phyloP scores from a whole-genome alignment of 2,888 invertebrate species.

The Ischnus inquisitorius region DNA sequence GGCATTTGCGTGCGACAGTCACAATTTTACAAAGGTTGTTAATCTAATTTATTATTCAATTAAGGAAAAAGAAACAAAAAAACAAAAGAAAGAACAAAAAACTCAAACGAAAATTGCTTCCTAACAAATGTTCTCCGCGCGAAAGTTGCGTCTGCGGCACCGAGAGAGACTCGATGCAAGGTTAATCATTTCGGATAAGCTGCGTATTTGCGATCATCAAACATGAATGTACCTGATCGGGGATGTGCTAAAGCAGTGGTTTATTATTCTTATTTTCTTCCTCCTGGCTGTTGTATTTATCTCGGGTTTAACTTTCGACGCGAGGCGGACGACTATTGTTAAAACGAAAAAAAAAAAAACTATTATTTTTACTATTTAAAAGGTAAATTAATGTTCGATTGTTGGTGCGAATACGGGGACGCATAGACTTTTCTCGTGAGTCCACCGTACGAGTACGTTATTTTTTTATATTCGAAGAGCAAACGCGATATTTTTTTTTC shows the following conservation, averaged over 20 bases:
- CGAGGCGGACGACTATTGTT: background rate
- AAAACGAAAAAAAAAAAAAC: constrained; percentile 27
- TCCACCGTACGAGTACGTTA: constrained; percentile 12
- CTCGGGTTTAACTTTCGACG: constrained; percentile 20
- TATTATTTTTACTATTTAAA: constrained; percentile 57
- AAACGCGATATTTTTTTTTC: constrained; percentile 49
- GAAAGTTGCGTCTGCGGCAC: constrained; percentile 40
- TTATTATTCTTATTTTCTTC: constrained; percentile 44
- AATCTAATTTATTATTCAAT: constrained; percentile 65
- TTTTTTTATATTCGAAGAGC: constrained; percentile 10
- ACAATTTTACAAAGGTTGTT: constrained; percentile 70
- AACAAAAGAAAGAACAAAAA: too few relatives aligned
- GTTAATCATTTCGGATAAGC: constrained; percentile 55
- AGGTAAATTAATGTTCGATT: constrained; percentile 54
- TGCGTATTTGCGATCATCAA: constrained; percentile 63
- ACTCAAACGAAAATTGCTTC: constrained; percentile 54
- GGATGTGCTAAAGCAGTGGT: constrained; percentile 65
- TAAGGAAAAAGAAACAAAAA: constrained; percentile 29
- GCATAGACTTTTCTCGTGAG: constrained; percentile 39
- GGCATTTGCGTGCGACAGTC: constrained; percentile 70
- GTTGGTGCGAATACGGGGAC: constrained; percentile 56
- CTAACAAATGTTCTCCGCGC: constrained; percentile 56
- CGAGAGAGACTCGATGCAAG: constrained; percentile 40
- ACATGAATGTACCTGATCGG: constrained; percentile 77
- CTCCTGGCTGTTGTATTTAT: constrained; percentile 60